phyloP scores from a whole-genome alignment of 2,888 invertebrate species.

The Merodon equestris region DNA sequence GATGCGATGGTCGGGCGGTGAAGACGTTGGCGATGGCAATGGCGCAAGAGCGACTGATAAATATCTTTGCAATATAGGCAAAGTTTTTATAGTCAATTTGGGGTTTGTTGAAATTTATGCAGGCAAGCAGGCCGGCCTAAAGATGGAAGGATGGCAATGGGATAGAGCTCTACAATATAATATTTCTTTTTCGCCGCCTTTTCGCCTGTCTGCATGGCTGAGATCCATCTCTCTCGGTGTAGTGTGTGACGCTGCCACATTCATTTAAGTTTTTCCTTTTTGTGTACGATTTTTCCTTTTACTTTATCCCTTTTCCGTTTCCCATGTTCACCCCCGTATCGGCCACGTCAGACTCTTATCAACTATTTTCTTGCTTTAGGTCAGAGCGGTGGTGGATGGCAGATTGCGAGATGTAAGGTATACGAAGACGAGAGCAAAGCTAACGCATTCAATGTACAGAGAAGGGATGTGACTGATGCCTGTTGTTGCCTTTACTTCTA shows the following conservation, averaged over 20 bases:
- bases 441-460: slow-evolving; percentile 48
- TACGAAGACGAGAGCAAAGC: slow-evolving; percentile 24
- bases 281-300: slow-evolving; percentile 43
- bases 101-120: slow-evolving; percentile 71
- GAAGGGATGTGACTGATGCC: slow-evolving; percentile 25
- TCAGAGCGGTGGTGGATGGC: slow-evolving; percentile 10
- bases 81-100: slow-evolving; percentile 76
- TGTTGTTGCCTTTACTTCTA: slow-evolving; percentile 40
- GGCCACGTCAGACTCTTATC: slow-evolving; percentile 42
- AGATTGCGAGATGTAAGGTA: too few species aligned
- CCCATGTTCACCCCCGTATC: slow-evolving; percentile 20
- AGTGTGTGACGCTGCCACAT: slow-evolving; percentile 28
- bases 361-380: slow-evolving; percentile 34
- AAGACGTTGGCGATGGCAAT: slow-evolving; percentile 28
- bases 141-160: slow-evolving; percentile 45
- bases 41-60: slow-evolving; percentile 71
- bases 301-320: slow-evolving; percentile 32
- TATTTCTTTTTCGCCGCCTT: slow-evolving; percentile 7
- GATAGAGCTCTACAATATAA: slow-evolving; percentile 33
- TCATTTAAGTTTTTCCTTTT: slow-evolving; percentile 58
- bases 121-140: slow-evolving; percentile 35
- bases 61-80: slow-evolving; percentile 77
- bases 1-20: slow-evolving; percentile 37
- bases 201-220: slow-evolving; percentile 39
- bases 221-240: slow-evolving; percentile 35